Percentiles rank a stretch among this genome's conserved stretches.
phyloP scores from a whole-genome alignment of 2,797 vertebrate genomes.

The Lindbergichthys nudifrons region DNA sequence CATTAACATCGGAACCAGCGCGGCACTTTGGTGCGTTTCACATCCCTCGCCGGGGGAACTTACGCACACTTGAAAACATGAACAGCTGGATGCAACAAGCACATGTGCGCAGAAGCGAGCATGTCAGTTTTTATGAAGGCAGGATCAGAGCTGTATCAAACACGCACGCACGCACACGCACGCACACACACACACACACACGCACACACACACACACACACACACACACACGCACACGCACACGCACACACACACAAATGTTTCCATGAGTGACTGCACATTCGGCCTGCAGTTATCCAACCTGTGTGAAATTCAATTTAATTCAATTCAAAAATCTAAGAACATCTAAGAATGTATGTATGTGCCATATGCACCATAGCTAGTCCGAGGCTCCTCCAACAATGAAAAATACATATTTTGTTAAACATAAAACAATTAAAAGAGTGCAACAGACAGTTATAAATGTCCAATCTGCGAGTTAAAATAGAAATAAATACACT shows the following conservation, averaged over 20 bases:
- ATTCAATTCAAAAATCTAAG: too few relatives aligned
- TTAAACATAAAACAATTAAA: too few relatives aligned
- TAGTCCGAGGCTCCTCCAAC: too few relatives aligned
- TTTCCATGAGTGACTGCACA: slow-evolving; percentile 41
- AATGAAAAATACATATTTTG: too few relatives aligned
- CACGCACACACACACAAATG: not conserved
- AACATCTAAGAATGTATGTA: too few relatives aligned
- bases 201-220: slow-evolving; percentile 7
- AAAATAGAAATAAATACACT: too few relatives aligned
- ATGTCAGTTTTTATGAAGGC: slow-evolving; percentile 31
- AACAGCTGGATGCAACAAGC: slow-evolving; percentile 21
- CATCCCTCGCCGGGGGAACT: slow-evolving; percentile 27
- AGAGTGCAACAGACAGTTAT: too few relatives aligned
- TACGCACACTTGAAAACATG: not conserved
- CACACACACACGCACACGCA: not conserved
- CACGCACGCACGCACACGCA: too few relatives aligned
- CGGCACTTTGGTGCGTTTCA: slow-evolving; percentile 72
- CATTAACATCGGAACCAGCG: slow-evolving; percentile 88
- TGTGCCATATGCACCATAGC: too few relatives aligned
- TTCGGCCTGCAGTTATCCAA: slow-evolving; percentile 54
- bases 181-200: not conserved
- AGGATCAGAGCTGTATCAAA: slow-evolving; percentile 35
- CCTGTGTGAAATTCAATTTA: slow-evolving; percentile 31
- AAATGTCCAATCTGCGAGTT: too few relatives aligned
- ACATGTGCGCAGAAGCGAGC: slow-evolving; percentile 22